Base-by-base conservation (phyloP, 1,140 invertebrate genomes). In the Ceratina japonica region DNA sequence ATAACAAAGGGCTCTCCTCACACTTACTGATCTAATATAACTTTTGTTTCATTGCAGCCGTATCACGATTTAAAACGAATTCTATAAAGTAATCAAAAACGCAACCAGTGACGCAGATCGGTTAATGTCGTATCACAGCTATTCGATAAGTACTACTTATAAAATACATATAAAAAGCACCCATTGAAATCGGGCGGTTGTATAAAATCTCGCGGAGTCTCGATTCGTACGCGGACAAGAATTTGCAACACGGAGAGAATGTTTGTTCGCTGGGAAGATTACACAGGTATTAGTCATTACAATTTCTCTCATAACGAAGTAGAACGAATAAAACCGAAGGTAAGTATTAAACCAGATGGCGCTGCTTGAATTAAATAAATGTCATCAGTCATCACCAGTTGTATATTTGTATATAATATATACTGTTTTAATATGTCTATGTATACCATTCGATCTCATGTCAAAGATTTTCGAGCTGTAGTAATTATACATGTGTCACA, bases 121-220 rank as follows among this genome's bases (percentile, higher is more conserved):
- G 54, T 78, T 79, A 79, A 44, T 74, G 56, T 69, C 74, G 73
- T 80, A 85, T 86, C 85, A 86, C 85, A 86, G 85, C 74, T 85
- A 86, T 77, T 86, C 61, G 73, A 81, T 84, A 85, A 84, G 82
- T 85, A 84, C 73, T 81, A 81, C 75, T 72, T 81, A 84, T 81
- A 85, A 81, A 86, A 82, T 81, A 70, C 62, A 66, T 79, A 82
- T 77, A 78, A 62, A 80, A 86, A 59, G 63, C n/a, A 66, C 58
- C 51, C 73, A 44, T 44, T 54, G 51, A 51, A 59, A 62, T 80
- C 37, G 64, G 56, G 20, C 13, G 18, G 51, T 80, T 52, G 58
- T 73, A 69, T 78, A 83, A 64, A 80, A 76, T 69, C 56, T 52
- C 2, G 24, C 10, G 61, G 31, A 61, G 27, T 20, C 66, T 75